These are phyloP conservation scores for Rhingia campestris DNA, from an alignment of 2,888 invertebrate genomes.

Conservation along the genomic window DNA sequence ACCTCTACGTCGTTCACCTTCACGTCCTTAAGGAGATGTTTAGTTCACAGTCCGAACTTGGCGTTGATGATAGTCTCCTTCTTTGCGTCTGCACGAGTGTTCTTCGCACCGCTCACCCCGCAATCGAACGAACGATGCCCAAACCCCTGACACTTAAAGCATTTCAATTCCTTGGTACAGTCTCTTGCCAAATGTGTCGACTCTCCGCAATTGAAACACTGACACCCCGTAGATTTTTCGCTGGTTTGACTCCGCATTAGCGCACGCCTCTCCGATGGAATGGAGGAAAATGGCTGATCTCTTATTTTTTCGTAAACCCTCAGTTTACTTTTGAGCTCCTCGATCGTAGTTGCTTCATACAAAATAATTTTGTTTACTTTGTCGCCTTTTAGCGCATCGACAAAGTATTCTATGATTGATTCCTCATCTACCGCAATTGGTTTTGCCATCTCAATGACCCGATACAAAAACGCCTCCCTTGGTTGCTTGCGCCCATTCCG, in stretches of 20 bases:
- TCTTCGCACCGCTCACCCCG: slow-evolving; percentile 17
- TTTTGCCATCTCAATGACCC: no score
- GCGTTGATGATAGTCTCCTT: not conserved
- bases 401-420: no score
- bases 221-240: not conserved
- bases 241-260: no score
- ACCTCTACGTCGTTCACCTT: slow-evolving; percentile 6
- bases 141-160: slow-evolving; percentile 9
- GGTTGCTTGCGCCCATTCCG: slow-evolving; percentile 9
- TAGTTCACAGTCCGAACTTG: slow-evolving; percentile 8
- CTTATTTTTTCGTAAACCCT: slow-evolving; percentile 2
- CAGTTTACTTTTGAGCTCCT: no score
- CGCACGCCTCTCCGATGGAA: no score
- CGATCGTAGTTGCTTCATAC: no score
- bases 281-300: slow-evolving; percentile 10
- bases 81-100: not conserved
- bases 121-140: not conserved
- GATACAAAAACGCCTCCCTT: not conserved
- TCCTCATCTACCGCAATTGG: no score
- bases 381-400: no score
- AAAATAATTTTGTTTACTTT: no score
- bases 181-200: slow-evolving; percentile 26
- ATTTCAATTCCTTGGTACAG: slow-evolving; percentile 20
- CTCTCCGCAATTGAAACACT: slow-evolving; percentile 18
- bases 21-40: slow-evolving; percentile 21